These are phyloP conservation scores for Apis mellifera DNA, from an alignment of 1,140 invertebrate species.

Conservation along the genomic window Amel_HAv3.1 CM009940.2:1903501-1904000, in stretches of 20 bases:
- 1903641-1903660: constrained; percentile 18
- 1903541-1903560: background rate
- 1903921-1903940: background rate
- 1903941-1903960: background rate
- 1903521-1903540: background rate
- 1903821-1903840: constrained; percentile 80
- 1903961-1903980: constrained; percentile 15
- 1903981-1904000: constrained; percentile 26
- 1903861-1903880: background rate
- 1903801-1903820: constrained; percentile 79
- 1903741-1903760: constrained; percentile 75
- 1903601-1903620: constrained; percentile 63
- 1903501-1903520: constrained; percentile 3
- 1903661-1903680: constrained; percentile 7
- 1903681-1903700: no score
- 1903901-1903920: no score
- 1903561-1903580: no score
- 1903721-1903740: constrained; percentile 78
- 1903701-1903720: no score
- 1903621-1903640: no score
- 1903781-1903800: constrained; percentile 72
- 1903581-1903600: constrained; percentile 54
- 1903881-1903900: constrained; percentile 59
- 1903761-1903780: constrained; percentile 56
- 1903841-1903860: constrained; percentile 78